Conservation (phyloP, 35 echinoderm and acorn worm genomes). For the Ophiothrix spiculata region DNA sequence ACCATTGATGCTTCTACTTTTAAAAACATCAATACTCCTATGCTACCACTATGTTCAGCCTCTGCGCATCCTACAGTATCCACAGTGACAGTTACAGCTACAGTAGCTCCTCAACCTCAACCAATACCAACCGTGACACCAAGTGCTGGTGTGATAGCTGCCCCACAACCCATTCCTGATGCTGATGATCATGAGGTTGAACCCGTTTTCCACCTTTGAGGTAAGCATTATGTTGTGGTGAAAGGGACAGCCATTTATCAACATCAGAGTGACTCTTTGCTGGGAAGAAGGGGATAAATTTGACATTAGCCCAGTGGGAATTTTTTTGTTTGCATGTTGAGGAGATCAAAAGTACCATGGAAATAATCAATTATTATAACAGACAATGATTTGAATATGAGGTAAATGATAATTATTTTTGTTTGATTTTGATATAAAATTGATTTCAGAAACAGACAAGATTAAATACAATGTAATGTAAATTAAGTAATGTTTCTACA, state of each 20-base stretch:
- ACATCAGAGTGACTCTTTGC: not conserved
- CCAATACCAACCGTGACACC: not conserved
- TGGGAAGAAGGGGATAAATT: slow-evolving; percentile 17
- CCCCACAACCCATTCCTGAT: not conserved
- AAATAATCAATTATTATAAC: too few species aligned
- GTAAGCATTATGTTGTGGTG: not conserved
- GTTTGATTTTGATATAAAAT: too few species aligned
- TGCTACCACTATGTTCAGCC: not conserved
- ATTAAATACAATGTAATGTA: too few species aligned
- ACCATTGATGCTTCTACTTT: not conserved
- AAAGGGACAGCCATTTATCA: not conserved
- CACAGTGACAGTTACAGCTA: not conserved
- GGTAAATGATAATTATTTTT: too few species aligned
- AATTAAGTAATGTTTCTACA: too few species aligned
- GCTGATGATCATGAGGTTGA: not conserved
- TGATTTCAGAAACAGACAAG: too few species aligned
- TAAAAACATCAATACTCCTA: not conserved
- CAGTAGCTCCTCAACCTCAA: not conserved
- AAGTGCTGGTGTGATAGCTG: not conserved
- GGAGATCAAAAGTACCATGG: not conserved
- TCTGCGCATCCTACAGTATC: not conserved
- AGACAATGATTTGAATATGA: too few species aligned
- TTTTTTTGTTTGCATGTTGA: not conserved
- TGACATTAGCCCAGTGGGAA: not conserved
- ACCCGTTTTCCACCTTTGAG: not conserved